phyloP scores from a whole-genome alignment of 2,888 invertebrate genomes.

The Dolichopus griseipennis region DNA sequence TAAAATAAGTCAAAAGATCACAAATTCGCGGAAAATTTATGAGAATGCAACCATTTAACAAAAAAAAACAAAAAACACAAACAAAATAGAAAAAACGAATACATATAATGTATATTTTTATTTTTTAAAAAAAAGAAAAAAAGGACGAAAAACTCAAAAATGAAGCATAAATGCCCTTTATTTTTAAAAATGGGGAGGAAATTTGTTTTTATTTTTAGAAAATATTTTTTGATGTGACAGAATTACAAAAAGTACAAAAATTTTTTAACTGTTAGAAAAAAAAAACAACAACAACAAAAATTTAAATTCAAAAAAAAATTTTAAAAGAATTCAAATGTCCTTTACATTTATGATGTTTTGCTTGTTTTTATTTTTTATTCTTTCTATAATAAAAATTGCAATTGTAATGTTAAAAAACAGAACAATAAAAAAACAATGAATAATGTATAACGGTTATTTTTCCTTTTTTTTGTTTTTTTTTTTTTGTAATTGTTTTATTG shows the following conservation, averaged over 20 bases:
- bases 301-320: too few relatives aligned
- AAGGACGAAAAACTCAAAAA: not conserved
- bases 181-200: not conserved
- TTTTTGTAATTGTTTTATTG: not conserved
- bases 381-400: not conserved
- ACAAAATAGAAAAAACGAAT: not conserved
- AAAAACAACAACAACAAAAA: not conserved
- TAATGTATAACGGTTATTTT: not conserved
- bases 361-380: not conserved
- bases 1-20: conserved; percentile 16
- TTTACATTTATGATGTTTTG: not conserved
- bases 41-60: conserved; percentile 18
- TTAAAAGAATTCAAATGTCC: too few relatives aligned
- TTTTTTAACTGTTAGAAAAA: not conserved
- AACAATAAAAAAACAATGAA: too few relatives aligned
- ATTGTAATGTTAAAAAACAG: not conserved
- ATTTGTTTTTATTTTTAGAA: not conserved
- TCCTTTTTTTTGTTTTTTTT: not conserved
- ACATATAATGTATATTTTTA: not conserved
- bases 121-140: not conserved
- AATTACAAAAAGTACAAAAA: not conserved
- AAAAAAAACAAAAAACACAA: conserved; percentile 7
- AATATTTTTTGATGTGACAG: not conserved
- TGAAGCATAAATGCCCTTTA: not conserved
- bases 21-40: conserved; percentile 23